Percentiles rank a stretch among this genome's conserved stretches.
Evolutionary conservation across 2,888 invertebrate species (phyloP).

Genomic region (Scaptomyza polygonia): DNA sequence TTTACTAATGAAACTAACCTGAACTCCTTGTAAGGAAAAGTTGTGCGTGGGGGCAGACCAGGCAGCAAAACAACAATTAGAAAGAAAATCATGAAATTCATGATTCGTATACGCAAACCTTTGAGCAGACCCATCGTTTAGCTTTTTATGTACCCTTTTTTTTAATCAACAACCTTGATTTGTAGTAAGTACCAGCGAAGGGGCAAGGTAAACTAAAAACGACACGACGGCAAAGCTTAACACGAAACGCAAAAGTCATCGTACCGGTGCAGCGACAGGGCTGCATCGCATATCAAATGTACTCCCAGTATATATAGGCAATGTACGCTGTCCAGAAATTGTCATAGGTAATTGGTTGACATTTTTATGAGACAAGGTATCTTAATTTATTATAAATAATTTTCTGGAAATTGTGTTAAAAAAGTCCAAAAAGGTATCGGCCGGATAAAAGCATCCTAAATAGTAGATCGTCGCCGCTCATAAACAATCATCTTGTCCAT

Average conservation of each 20-base stretch:
- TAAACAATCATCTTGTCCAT: no score
- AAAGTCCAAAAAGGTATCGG: not conserved
- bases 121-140: constrained; percentile 84
- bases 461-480: no score
- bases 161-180: constrained; percentile 22
- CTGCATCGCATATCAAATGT: constrained; percentile 31
- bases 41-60: constrained; percentile 89
- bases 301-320: constrained; percentile 16
- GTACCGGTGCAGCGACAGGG: constrained; percentile 55
- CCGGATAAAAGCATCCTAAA: no score
- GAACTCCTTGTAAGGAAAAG: constrained; percentile 87
- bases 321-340: constrained; percentile 13
- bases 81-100: constrained; percentile 86
- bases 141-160: constrained; percentile 9
- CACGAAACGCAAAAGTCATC: constrained; percentile 68
- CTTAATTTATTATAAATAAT: not conserved
- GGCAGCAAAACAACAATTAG: constrained; percentile 88
- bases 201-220: constrained; percentile 48
- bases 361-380: not conserved
- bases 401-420: not conserved
- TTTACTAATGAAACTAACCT: constrained; percentile 86
- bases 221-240: constrained; percentile 77
- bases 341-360: not conserved
- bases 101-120: constrained; percentile 83
- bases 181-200: constrained; percentile 25